Conservation (phyloP, 2,113 vertebrate species). For the Gracilinanus agilis region DNA sequence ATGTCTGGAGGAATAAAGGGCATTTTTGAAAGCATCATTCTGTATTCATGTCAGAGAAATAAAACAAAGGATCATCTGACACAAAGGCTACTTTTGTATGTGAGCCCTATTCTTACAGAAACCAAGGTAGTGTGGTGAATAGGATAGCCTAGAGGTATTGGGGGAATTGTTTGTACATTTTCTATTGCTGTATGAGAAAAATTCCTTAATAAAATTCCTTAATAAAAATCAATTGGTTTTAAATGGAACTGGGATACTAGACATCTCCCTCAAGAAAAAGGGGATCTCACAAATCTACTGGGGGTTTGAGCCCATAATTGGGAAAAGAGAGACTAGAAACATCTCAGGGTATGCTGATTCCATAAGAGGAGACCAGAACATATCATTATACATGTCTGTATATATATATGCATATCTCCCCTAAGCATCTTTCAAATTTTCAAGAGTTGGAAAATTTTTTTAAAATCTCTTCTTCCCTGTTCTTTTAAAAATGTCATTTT, state of each 20-base stretch:
- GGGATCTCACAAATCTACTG: too few relatives aligned
- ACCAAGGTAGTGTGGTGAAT: too few relatives aligned
- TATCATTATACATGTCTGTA: not conserved
- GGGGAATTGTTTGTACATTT: not conserved
- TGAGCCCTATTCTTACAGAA: not conserved
- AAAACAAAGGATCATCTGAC: not conserved
- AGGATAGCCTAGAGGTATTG: too few relatives aligned
- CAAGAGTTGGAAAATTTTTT: not conserved
- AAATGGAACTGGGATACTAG: too few relatives aligned
- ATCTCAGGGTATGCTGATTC: not conserved
- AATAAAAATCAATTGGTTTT: not conserved
- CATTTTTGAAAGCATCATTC: not conserved
- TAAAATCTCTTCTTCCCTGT: not conserved
- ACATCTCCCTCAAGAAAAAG: too few relatives aligned
- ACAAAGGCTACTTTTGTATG: not conserved
- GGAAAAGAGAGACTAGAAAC: not conserved
- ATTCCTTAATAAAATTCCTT: not conserved
- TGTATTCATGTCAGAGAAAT: not conserved
- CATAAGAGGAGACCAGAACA: not conserved
- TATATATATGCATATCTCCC: not conserved
- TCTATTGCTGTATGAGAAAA: not conserved
- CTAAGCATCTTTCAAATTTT: not conserved
- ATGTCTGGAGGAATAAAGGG: not conserved
- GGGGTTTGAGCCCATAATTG: not conserved
- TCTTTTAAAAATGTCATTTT: not conserved